Evolutionary conservation across 2,888 invertebrate genomes (phyloP).

Genomic region (Bruchidius siliquastri): DNA sequence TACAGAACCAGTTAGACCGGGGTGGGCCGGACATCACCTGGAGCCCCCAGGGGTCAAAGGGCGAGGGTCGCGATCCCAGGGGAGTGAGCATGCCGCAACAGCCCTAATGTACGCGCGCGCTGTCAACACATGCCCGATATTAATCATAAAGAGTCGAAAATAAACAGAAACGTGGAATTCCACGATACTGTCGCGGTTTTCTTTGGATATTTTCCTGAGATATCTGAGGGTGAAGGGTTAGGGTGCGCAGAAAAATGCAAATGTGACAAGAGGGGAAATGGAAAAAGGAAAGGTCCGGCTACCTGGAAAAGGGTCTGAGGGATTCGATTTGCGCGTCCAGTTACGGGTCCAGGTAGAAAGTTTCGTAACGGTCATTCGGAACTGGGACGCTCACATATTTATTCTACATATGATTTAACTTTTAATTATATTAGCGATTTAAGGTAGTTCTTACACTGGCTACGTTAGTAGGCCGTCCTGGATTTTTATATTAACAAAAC

Average conservation of each 20-base stretch:
- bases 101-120: constrained; percentile 43
- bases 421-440: too few species aligned
- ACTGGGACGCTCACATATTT: neutral
- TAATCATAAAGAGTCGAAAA: constrained; percentile 37
- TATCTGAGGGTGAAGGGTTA: neutral
- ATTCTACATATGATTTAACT: too few species aligned
- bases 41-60: constrained; percentile 35
- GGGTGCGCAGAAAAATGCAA: neutral
- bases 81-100: constrained; percentile 47
- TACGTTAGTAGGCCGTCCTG: too few species aligned
- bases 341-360: constrained; percentile 6
- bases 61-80: constrained; percentile 34
- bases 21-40: constrained; percentile 38
- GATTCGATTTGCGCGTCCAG: constrained; percentile 9
- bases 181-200: neutral
- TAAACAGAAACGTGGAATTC: neutral
- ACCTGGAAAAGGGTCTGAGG: constrained; percentile 37
- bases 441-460: too few species aligned
- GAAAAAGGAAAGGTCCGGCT: constrained; percentile 29
- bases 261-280: constrained; percentile 15
- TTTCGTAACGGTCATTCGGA: constrained; percentile 1
- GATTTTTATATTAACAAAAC: too few species aligned
- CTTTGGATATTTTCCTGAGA: neutral
- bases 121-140: constrained; percentile 48
- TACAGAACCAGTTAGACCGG: constrained; percentile 27